Evolutionary conservation across 92 coral and sea anemone genomes (phyloP), one percentile per base, ranked within the genome.

Genomic region (Zoanthus sociatus): DNA sequence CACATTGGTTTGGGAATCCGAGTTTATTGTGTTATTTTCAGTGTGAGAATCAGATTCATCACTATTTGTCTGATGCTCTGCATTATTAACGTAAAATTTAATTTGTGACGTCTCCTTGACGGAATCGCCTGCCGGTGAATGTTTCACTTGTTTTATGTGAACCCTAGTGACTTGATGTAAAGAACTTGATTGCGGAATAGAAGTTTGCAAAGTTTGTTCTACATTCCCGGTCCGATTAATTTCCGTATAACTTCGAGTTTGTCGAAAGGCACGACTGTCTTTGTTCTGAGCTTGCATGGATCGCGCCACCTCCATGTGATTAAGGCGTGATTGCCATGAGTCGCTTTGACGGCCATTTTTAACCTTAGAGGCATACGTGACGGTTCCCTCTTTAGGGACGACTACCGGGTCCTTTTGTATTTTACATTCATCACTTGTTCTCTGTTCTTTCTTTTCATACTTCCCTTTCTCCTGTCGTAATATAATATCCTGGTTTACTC

Each of bases 211-310:
- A 3, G 45, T 69, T 69, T 9, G 44, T 20, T 67, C 45, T 3
- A 47, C 76, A n/a, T 20, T 17, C 45, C 9, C 7, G 12, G 55
- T 60, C 21, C 85, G 85, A n/a, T 81, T 47, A 45, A 81, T 66
- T 66, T 63, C 85, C 14, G 60, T 45, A 42, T 64, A 64, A 45
- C 85, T 81, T 7, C 76, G 85, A 33, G 45, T 64, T 45, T 79
- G 84, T n/a, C 76, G 85, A 44, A 81, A 16, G 15, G 85, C 75
- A 44, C 61, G 85, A 26, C 85, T 81, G 61, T 66, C 85, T 6
- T 18, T 64, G 74, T 64, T 66, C 47, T 66, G 85, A 46, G 75
- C 85, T 32, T 81, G 85, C 60, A 81, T 81, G 42, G 61, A 74
- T 18, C 85, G 75, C 12, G 74, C 76, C 63, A 81, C 2, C 18